A percentile compares a stretch with the other conserved stretches of the same genome.
Conservation (phyloP, 2,888 invertebrate genomes). For the Tryphoninae sp. region DNA sequence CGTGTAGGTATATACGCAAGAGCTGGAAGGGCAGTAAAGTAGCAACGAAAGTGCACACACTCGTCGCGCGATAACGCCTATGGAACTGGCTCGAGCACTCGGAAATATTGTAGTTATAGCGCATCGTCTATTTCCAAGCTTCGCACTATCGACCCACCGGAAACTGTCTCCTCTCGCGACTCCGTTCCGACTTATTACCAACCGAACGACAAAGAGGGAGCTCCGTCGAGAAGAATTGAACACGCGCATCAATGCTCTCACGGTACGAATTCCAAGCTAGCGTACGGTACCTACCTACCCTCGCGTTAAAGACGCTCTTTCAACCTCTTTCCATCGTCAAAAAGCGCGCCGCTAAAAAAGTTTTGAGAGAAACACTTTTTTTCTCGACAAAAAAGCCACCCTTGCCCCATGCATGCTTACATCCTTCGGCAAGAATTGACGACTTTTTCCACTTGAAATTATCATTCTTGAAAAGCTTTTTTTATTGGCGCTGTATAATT, state of each 20-base stretch:
- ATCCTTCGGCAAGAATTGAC: neutral
- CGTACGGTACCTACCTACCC: constrained; percentile 4
- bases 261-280: constrained; percentile 9
- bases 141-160: neutral
- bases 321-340: constrained; percentile 25
- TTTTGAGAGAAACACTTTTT: constrained; percentile 15
- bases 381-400: constrained; percentile 5
- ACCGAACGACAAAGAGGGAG: constrained; percentile 50
- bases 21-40: constrained; percentile 34
- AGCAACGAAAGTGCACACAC: constrained; percentile 41
- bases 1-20: constrained; percentile 8
- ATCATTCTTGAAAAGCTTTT: too few species aligned
- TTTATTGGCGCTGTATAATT: neutral
- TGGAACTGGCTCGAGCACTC: constrained; percentile 52
- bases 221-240: constrained; percentile 41
- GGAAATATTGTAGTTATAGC: constrained; percentile 55
- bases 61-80: constrained; percentile 7
- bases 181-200: constrained; percentile 42
- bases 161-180: constrained; percentile 33
- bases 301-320: constrained; percentile 34
- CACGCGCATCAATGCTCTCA: constrained; percentile 19
- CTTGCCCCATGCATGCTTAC: neutral
- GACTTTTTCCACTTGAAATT: too few species aligned
- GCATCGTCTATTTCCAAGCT: neutral
- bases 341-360: constrained; percentile 25